phyloP scores from a whole-genome alignment of 2,113 vertebrate species.

The Trogon melanurus region DNA sequence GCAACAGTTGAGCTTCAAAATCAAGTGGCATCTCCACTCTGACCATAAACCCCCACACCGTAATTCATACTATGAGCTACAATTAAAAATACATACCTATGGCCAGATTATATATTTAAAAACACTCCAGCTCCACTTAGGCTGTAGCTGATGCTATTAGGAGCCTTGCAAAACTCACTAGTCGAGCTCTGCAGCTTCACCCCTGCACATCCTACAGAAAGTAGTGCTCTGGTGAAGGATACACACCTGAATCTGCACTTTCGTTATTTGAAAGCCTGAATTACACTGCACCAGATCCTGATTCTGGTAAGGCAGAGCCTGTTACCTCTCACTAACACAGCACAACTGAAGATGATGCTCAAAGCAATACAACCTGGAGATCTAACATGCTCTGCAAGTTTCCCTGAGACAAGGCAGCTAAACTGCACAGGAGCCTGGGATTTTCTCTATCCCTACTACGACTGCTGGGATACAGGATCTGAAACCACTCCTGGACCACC shows the following conservation, averaged over 20 bases:
- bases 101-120: neutral
- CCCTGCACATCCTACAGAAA: neutral
- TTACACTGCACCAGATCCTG: neutral
- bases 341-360: neutral
- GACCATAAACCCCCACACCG: neutral
- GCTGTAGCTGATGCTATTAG: neutral
- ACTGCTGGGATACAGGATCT: rapidly evolving
- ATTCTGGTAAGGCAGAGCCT: neutral
- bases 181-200: neutral
- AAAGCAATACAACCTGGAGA: neutral
- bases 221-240: neutral
- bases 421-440: neutral
- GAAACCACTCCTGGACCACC: neutral
- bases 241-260: neutral
- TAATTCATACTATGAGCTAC: neutral
- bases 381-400: neutral
- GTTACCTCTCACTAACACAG: neutral
- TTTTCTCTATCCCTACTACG: neutral
- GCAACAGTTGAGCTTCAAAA: neutral
- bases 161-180: neutral
- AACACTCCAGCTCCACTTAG: neutral
- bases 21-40: neutral
- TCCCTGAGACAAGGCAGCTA: neutral
- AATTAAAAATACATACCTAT: neutral
- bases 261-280: neutral